Base-by-base conservation (phyloP, 1,140 invertebrate species). In the Wasmannia auropunctata region DNA sequence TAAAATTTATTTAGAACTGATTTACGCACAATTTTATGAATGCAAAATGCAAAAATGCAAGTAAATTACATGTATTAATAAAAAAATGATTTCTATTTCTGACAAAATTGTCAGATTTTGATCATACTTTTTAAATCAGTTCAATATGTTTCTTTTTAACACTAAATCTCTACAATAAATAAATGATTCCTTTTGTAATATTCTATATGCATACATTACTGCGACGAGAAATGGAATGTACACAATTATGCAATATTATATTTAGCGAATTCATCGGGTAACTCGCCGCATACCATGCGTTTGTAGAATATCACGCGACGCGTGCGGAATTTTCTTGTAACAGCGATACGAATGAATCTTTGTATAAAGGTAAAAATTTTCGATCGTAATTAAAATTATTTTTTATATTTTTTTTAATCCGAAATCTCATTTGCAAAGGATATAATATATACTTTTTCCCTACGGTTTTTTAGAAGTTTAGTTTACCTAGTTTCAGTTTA, bases 201-300 rank as follows among this genome's bases (percentile, higher is more conserved):
- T 2, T 10, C 28, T 54, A 2, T 40, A 28, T 46, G 8, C 14
- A 14, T 16, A 34, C 14, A 43, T 46, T 37, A n/a, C 25, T 19
- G 58, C 19, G 19, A 43, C 0, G 49, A 69, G 46, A 54, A 63
- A 54, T 69, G n/a, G 11, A 56, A 8, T 6, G 19, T 70, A 28
- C 7, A 22, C 43, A 19, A 54, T 80, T 80, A 43, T 70, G 77
- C 49, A 70, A 81, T 6, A n/a, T 56, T 81, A 81, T 6, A n/a
- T 56, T 81, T 81, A 65, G 25, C 43, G 14, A 69, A 14, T 25
- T 65, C 8, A 25, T 25, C 14, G 7, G 8, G 11, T 46, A 60
- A 31, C 16, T 28, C 3, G 11, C 49, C 40, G 8, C 67, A 34
- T n/a, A 70, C 14, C 19, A 11, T 8, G 28, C n/a, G 8, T 11